These are phyloP conservation scores for Xestoiulus laeticollis DNA, from an alignment of 2,888 invertebrate species.

Conservation along the genomic window DNA sequence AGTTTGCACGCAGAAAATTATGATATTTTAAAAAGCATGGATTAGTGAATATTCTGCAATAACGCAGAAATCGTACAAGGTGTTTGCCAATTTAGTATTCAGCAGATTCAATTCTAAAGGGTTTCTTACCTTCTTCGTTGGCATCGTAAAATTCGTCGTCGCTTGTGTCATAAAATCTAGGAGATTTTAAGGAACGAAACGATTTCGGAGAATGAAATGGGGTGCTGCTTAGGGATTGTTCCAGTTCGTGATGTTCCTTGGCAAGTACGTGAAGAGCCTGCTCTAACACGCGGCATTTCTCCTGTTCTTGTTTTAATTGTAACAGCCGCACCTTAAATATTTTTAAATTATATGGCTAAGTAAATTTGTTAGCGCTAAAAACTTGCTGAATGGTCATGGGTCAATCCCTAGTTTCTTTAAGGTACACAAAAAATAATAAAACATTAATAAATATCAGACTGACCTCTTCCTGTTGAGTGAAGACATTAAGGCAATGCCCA, in stretches of 20 bases:
- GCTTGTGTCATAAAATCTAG: conserved; percentile 57
- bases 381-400: too few species aligned
- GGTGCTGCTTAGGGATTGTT: conserved; percentile 70
- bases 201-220: conserved; percentile 54
- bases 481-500: conserved; percentile 72
- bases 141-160: conserved; percentile 60
- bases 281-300: conserved; percentile 74
- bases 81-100: background rate
- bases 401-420: too few species aligned
- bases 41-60: background rate
- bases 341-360: background rate
- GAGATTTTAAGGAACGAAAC: conserved; percentile 57
- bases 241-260: conserved; percentile 74
- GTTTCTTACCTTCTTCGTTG: conserved; percentile 58
- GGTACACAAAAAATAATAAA: too few species aligned
- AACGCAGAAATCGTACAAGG: background rate
- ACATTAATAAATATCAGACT: conserved; percentile 62
- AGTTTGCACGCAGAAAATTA: background rate
- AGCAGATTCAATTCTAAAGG: background rate
- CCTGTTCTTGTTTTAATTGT: conserved; percentile 67
- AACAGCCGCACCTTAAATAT: conserved; percentile 63
- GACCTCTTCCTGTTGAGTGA: conserved; percentile 73
- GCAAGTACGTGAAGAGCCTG: conserved; percentile 75
- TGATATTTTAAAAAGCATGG: background rate
- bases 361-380: background rate